These are phyloP conservation scores for Propithecus perrieri DNA, from an alignment of 2,797 vertebrate species.

Conservation along the genomic window DNA sequence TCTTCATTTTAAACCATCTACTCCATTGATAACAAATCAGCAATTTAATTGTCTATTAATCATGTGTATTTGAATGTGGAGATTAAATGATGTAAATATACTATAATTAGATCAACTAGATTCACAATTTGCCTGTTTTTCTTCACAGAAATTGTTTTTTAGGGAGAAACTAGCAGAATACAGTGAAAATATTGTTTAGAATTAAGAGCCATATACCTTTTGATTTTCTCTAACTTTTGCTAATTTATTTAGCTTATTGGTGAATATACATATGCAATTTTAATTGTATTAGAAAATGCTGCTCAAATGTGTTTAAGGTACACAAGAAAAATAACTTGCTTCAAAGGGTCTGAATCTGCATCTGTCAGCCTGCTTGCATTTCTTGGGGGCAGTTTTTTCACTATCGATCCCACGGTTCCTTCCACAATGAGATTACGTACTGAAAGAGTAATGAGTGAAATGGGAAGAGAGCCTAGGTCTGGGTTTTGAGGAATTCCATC, in stretches of 20 bases:
- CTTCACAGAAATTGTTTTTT: constrained; percentile 1
- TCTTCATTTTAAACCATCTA: not conserved
- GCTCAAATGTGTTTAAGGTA: not conserved
- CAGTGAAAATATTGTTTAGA: not conserved
- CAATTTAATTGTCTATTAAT: not conserved
- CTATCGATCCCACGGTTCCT: not conserved
- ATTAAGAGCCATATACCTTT: not conserved
- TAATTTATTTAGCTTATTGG: not conserved
- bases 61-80: not conserved
- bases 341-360: not conserved
- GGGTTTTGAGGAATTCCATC: not conserved
- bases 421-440: not conserved
- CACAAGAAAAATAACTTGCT: not conserved
- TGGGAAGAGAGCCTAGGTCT: not conserved
- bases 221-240: constrained; percentile 15
- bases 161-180: constrained; percentile 4
- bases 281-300: not conserved
- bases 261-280: not conserved
- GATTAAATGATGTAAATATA: not conserved
- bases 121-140: not conserved
- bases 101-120: not conserved
- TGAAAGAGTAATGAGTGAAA: not conserved
- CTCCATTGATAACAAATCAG: not conserved
- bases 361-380: not conserved
- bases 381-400: not conserved